Conservation (phyloP, 2,113 vertebrate species). For the Megaleporinus macrocephalus region DNA sequence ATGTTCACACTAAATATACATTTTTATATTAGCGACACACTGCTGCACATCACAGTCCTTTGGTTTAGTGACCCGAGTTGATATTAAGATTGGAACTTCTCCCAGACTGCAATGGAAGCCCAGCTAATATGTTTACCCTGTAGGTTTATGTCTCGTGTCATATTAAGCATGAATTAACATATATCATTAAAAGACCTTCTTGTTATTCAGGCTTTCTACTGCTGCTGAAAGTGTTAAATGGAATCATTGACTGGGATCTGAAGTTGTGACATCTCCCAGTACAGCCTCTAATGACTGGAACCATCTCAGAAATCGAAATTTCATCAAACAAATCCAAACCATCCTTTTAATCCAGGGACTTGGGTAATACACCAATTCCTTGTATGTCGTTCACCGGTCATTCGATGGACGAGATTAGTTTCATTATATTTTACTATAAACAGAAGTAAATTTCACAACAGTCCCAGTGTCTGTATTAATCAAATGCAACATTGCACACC, state of each 20-base stretch:
- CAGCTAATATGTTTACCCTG: too few species aligned
- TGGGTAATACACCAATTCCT: background rate
- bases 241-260: too few species aligned
- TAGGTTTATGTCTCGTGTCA: too few species aligned
- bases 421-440: conserved; percentile 26
- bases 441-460: conserved; percentile 22
- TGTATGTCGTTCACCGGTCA: conserved; percentile 26
- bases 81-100: background rate
- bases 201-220: too few species aligned
- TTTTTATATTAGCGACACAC: background rate
- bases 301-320: background rate
- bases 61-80: background rate
- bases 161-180: too few species aligned
- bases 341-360: conserved; percentile 19
- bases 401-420: conserved; percentile 9
- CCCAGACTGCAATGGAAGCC: too few species aligned
- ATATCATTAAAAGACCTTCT: too few species aligned
- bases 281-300: background rate
- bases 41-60: background rate
- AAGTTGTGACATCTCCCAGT: too few species aligned
- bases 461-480: conserved; percentile 27
- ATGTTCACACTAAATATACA: background rate
- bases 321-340: conserved; percentile 11
- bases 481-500: background rate
- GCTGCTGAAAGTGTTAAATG: too few species aligned